phyloP scores from a whole-genome alignment of 2,797 vertebrate genomes.

The Trachurus trachurus region DNA sequence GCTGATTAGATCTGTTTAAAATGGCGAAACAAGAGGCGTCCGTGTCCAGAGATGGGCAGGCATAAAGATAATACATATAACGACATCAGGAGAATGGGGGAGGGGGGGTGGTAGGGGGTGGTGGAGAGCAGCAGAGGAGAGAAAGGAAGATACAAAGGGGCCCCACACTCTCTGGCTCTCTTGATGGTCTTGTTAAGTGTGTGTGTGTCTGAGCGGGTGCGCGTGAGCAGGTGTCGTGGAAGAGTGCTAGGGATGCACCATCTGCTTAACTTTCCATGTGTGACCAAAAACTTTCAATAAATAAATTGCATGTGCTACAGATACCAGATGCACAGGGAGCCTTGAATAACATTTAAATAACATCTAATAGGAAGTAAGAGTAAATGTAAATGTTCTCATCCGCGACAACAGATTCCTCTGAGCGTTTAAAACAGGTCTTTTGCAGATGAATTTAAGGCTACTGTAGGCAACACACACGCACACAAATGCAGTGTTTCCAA shows the following conservation, averaged over 20 bases:
- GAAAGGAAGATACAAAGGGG: constrained; percentile 65
- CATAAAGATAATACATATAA: constrained; percentile 89
- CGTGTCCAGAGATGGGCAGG: constrained; percentile 86
- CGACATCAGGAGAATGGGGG: constrained; percentile 60
- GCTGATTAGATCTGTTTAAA: constrained; percentile 95
- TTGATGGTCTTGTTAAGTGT: constrained; percentile 43
- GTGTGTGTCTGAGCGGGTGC: constrained; percentile 38
- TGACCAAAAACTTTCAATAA: constrained; percentile 93
- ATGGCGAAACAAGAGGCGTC: constrained; percentile 87
- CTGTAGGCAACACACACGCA: not conserved
- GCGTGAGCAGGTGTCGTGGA: constrained; percentile 16
- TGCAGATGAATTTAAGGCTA: not conserved
- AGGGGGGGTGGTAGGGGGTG: constrained; percentile 37
- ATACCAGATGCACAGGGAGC: constrained; percentile 82
- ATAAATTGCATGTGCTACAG: constrained; percentile 86
- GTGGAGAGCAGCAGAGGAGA: constrained; percentile 47
- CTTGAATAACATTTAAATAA: constrained; percentile 85
- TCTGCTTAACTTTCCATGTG: constrained; percentile 94
- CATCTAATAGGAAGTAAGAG: constrained; percentile 26
- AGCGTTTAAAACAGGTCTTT: constrained; percentile 56
- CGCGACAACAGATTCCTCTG: constrained; percentile 54
- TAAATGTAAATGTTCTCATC: constrained; percentile 38
- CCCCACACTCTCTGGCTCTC: constrained; percentile 41
- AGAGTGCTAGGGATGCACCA: constrained; percentile 83
- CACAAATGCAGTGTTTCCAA: not conserved